Percentiles rank a stretch among this genome's conserved stretches.
These are phyloP conservation scores for Drosophila arizonae DNA, from an alignment of 1,140 invertebrate genomes.

Conservation along the genomic window DNA sequence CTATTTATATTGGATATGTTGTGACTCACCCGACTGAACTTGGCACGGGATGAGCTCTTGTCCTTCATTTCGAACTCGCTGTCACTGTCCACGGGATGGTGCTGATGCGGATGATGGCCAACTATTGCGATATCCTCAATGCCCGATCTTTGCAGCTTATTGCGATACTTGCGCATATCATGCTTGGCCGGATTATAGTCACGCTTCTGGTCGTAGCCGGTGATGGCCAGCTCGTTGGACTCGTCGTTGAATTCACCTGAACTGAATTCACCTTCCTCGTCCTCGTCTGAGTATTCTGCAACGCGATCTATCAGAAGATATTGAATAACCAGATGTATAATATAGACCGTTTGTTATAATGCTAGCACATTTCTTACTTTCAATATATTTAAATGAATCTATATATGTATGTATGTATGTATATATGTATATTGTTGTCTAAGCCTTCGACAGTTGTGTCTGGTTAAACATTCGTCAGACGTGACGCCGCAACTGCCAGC, in stretches of 20 bases:
- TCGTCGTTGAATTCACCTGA: constrained; percentile 87
- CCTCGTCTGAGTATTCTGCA: constrained; percentile 87
- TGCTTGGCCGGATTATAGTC: constrained; percentile 81
- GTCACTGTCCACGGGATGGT: constrained; percentile 77
- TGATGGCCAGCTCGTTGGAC: constrained; percentile 81
- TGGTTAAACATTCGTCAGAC: constrained; percentile 14
- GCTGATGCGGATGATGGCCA: constrained; percentile 70
- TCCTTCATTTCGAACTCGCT: constrained; percentile 85
- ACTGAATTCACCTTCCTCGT: constrained; percentile 87
- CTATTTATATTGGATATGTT: not conserved
- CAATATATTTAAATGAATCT: not conserved
- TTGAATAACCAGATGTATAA: not conserved
- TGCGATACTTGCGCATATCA: constrained; percentile 82
- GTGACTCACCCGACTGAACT: constrained; percentile 82
- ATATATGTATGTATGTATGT: constrained; percentile 1
- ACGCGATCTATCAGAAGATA: constrained; percentile 84
- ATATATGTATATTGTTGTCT: not conserved
- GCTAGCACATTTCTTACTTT: not conserved
- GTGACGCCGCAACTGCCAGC: constrained; percentile 36
- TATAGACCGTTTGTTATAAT: not conserved
- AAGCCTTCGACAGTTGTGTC: not conserved
- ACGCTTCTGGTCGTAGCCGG: constrained; percentile 77
- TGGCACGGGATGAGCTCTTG: constrained; percentile 82
- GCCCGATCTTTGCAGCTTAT: constrained; percentile 80
- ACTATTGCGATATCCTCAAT: constrained; percentile 75